Evolutionary conservation across 2,888 invertebrate genomes (phyloP), one percentile per base, ranked within the genome.

Genomic region (Gandaritis pyraliata): DNA sequence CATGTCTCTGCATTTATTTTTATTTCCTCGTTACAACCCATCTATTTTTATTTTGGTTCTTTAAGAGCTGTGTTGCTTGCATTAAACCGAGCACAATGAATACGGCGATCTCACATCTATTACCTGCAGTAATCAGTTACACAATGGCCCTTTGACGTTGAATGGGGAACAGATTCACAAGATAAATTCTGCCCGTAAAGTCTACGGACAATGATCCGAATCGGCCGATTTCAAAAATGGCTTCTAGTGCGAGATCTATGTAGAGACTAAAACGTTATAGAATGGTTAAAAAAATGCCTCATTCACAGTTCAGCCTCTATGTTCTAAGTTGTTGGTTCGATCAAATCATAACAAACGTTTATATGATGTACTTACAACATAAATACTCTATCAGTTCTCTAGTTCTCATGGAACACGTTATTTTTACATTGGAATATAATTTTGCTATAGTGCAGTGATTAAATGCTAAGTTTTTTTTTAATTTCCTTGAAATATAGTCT

Each of bases 41-140:
- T n/a, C n/a, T 23, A 30, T 23, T 41, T 29, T 41, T 29, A 41
- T 38, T 46, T 48, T 47, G 18, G 43, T 43, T 58, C 43, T 15
- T 15, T 30, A 43, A 13, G 15, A 29, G 15, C 65, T 46, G 64
- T 65, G 43, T 48, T 54, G 58, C 53, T 46, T 12, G 60, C 64
- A 64, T 48, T 66, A 64, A 61, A 66, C 59, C 68, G 65, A 68
- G 62, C 60, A 66, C 75, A 72, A 74, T 76, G 81, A 82, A 76
- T 80, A 80, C 83, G 80, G 65, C 66, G 70, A 73, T 77, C 81
- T 79, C 83, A 81, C 81, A 83, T 81, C 81, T 83, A 84, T 85
- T 86, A 87, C 87, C 87, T 87, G 86, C 77, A 76, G 83, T 87
- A 86, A 88, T 88, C 88, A 87, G 83, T 80, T 83, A 75, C 78